Evolutionary conservation across 2,888 invertebrate genomes (phyloP).

Genomic region (Cantharis lateralis): DNA sequence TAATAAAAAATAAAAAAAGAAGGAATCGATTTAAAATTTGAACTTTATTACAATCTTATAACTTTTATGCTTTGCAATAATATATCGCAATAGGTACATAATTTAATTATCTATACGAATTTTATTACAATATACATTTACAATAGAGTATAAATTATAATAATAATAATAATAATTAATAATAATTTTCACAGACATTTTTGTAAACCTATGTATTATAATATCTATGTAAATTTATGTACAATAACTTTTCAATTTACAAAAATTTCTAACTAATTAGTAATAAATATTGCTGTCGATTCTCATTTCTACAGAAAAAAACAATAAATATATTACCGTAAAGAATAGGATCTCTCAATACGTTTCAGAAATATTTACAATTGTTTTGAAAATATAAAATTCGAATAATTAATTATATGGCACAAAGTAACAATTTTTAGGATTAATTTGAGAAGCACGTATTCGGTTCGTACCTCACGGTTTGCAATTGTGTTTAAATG

Average conservation of each 20-base stretch:
- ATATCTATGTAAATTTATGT: slow-evolving; percentile 26
- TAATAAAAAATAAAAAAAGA: background rate
- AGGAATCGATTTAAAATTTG: slow-evolving; percentile 6
- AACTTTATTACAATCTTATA: slow-evolving; percentile 28
- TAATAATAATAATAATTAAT: slow-evolving; percentile 19
- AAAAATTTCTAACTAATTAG: slow-evolving; percentile 39
- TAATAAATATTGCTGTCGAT: slow-evolving; percentile 46
- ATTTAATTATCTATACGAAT: slow-evolving; percentile 17
- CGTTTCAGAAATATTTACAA: slow-evolving; percentile 10
- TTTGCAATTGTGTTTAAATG: slow-evolving; percentile 53
- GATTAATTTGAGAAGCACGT: slow-evolving; percentile 29
- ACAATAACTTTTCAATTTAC: slow-evolving; percentile 37
- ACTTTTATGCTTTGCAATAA: slow-evolving; percentile 20
- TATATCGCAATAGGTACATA: slow-evolving; percentile 26
- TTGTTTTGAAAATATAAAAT: slow-evolving; percentile 6
- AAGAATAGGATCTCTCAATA: background rate
- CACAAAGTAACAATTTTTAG: slow-evolving; percentile 27
- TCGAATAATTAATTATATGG: slow-evolving; percentile 24
- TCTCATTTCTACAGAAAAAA: slow-evolving; percentile 13
- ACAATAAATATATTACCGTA: slow-evolving; percentile 17
- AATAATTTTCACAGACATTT: slow-evolving; percentile 32
- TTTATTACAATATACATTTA: slow-evolving; percentile 26
- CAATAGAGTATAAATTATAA: slow-evolving; percentile 24
- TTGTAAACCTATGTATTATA: slow-evolving; percentile 21
- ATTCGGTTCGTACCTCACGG: slow-evolving; percentile 39